A percentile compares a stretch with the other conserved stretches of the same genome.
These are phyloP conservation scores for Pollenia angustigena DNA, from an alignment of 2,888 invertebrate genomes.

Conservation along the genomic window DNA sequence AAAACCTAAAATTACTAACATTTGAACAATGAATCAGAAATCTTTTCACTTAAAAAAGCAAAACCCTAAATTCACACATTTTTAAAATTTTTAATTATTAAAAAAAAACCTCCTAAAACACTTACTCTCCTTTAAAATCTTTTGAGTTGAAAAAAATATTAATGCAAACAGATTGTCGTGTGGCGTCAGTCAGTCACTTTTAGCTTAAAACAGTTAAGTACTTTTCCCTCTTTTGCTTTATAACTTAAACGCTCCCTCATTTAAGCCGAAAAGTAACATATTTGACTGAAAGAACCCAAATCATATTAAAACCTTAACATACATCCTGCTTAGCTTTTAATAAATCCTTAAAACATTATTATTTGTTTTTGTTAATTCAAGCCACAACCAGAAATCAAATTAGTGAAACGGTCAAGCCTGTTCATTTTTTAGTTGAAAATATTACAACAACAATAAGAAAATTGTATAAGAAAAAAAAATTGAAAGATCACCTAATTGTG, in stretches of 20 bases:
- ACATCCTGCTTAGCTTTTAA: slow-evolving; percentile 71
- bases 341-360: slow-evolving; percentile 65
- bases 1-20: no score
- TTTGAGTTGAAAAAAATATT: background rate
- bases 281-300: slow-evolving; percentile 47
- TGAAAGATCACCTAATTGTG: slow-evolving; percentile 79
- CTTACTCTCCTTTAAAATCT: background rate
- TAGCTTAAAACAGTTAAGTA: slow-evolving; percentile 32
- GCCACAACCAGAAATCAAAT: slow-evolving; percentile 59
- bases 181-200: slow-evolving; percentile 80
- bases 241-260: slow-evolving; percentile 66
- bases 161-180: slow-evolving; percentile 77
- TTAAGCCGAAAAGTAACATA: slow-evolving; percentile 27
- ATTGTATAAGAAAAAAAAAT: slow-evolving; percentile 49
- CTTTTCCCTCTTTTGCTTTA: slow-evolving; percentile 24
- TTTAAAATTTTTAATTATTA: background rate
- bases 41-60: background rate
- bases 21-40: background rate
- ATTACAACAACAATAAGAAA: slow-evolving; percentile 19
- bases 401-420: slow-evolving; percentile 57
- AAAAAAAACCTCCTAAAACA: background rate
- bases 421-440: slow-evolving; percentile 19
- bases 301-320: slow-evolving; percentile 59
- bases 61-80: slow-evolving; percentile 19
- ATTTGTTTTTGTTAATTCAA: background rate